Conservation (phyloP, 1,140 invertebrate genomes). For the Philopotamus ludificatus region DNA sequence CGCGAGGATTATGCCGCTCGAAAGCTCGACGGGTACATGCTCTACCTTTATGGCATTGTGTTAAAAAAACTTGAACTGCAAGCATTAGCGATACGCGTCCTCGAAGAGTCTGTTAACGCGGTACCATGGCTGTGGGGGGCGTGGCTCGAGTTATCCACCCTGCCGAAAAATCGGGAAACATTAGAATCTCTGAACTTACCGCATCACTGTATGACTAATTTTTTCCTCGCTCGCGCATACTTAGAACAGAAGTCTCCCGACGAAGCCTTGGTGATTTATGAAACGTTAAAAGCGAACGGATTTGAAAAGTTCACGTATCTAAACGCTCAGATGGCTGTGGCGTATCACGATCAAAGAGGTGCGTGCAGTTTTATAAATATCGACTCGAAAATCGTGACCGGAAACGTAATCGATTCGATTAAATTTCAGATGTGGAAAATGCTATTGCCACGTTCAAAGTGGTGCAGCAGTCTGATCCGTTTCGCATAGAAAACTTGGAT, state of each 20-base stretch:
- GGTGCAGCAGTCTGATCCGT: constrained; percentile 85
- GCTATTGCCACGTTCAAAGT: constrained; percentile 82
- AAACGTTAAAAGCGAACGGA: constrained; percentile 71
- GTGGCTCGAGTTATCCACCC: constrained; percentile 86
- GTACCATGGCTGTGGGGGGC: constrained; percentile 89
- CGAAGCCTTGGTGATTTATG: constrained; percentile 83
- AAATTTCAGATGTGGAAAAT: constrained; percentile 79
- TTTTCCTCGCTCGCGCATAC: constrained; percentile 89
- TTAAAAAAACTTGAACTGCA: constrained; percentile 83
- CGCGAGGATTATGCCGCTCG: constrained; percentile 60
- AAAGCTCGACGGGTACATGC: constrained; percentile 80
- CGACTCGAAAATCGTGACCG: neutral
- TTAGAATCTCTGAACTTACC: constrained; percentile 71
- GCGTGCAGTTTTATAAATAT: constrained; percentile 32
- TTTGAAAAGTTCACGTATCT: constrained; percentile 88
- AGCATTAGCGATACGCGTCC: constrained; percentile 70
- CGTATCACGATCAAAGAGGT: constrained; percentile 91
- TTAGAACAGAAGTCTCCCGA: constrained; percentile 89
- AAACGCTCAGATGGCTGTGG: constrained; percentile 88
- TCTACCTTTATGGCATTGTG: constrained; percentile 91
- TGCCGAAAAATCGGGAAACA: constrained; percentile 78
- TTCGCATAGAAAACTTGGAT: constrained; percentile 92
- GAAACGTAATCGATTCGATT: neutral
- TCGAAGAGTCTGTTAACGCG: constrained; percentile 74
- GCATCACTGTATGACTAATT: constrained; percentile 92